Evolutionary conservation across 2,888 invertebrate species (phyloP).

Genomic region (Thereva nobilitata): DNA sequence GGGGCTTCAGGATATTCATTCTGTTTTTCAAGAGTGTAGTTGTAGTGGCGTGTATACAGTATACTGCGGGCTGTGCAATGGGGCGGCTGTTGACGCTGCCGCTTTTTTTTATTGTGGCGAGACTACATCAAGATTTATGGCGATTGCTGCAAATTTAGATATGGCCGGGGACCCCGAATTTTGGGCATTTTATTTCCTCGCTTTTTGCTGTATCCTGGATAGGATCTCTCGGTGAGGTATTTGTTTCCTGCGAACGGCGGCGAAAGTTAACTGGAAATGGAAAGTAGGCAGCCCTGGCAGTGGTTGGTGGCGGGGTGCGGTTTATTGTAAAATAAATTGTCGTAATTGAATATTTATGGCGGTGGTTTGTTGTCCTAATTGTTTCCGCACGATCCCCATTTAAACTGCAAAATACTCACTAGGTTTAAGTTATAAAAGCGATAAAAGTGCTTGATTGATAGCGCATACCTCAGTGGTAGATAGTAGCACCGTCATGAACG

Average conservation of each 20-base stretch:
- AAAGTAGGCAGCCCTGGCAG: constrained; percentile 2
- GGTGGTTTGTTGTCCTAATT: constrained; percentile 39
- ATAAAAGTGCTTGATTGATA: too few relatives aligned
- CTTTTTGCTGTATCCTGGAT: constrained; percentile 13
- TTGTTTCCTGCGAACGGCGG: constrained; percentile 2
- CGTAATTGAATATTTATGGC: constrained; percentile 41
- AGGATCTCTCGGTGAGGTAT: constrained; percentile 16
- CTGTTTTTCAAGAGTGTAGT: too few relatives aligned
- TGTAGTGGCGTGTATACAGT: not conserved
- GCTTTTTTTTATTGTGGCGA: constrained; percentile 37
- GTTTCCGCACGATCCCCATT: constrained; percentile 17
- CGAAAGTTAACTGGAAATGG: not conserved
- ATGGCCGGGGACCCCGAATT: constrained; percentile 24
- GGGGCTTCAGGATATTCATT: too few relatives aligned
- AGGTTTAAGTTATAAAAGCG: not conserved
- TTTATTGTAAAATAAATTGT: constrained; percentile 41
- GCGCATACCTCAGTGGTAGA: too few relatives aligned
- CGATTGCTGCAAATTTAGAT: constrained; percentile 40
- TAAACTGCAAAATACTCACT: constrained; percentile 11
- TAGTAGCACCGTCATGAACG: too few relatives aligned
- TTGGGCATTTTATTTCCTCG: not conserved
- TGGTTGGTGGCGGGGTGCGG: not conserved
- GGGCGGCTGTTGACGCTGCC: constrained; percentile 7
- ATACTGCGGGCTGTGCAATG: constrained; percentile 4
- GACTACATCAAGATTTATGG: constrained; percentile 38